Conservation (phyloP, 2,113 vertebrate genomes). For the Hyaena hyaena region DNA sequence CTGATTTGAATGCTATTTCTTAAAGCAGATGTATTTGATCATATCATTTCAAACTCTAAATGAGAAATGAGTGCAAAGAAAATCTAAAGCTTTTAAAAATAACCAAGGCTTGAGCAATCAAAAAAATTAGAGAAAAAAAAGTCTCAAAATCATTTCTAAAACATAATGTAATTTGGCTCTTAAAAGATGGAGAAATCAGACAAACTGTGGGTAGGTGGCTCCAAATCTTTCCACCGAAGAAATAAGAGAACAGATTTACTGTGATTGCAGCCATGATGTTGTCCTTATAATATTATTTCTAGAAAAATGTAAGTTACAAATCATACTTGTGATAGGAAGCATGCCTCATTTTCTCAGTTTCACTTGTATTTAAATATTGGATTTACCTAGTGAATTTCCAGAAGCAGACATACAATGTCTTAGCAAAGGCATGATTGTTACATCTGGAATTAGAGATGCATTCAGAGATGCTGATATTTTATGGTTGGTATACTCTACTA, state of each 20-base stretch:
- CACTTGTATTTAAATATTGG: constrained; percentile 39
- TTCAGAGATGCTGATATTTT: constrained; percentile 24
- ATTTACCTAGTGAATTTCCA: constrained; percentile 28
- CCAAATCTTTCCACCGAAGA: constrained; percentile 13
- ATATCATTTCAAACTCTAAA: constrained; percentile 64
- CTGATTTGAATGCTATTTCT: constrained; percentile 59
- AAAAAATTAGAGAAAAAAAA: constrained; percentile 51
- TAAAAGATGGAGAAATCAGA: constrained; percentile 29
- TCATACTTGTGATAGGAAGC: neutral
- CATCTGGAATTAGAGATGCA: neutral
- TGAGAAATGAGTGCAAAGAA: constrained; percentile 61
- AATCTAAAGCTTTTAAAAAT: constrained; percentile 72
- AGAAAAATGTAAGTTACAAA: constrained; percentile 44
- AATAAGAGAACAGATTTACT: constrained; percentile 21
- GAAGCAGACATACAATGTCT: neutral
- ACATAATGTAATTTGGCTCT: constrained; percentile 56
- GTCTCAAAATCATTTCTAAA: constrained; percentile 49
- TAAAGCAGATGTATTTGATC: constrained; percentile 68
- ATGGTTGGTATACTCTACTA: neutral
- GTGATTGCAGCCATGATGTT: neutral
- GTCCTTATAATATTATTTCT: constrained; percentile 29
- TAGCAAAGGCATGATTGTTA: neutral
- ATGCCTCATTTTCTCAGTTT: constrained; percentile 7
- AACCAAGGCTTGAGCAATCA: constrained; percentile 62
- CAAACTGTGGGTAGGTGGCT: neutral